Conservation (phyloP, 2,888 invertebrate species). For the Eupithecia vulgata region DNA sequence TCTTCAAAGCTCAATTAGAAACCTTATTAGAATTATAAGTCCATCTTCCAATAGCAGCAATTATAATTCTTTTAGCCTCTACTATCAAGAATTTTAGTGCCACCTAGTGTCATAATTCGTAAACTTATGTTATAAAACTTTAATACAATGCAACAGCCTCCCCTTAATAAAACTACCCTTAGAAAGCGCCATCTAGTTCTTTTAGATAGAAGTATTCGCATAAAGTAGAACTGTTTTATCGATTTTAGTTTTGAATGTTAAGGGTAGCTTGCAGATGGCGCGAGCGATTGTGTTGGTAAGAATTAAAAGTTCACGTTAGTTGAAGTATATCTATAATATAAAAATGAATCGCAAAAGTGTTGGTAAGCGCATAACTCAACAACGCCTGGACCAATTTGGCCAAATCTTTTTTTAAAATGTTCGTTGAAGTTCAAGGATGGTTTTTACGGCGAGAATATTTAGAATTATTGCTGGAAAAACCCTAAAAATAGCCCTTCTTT, state of each 20-base stretch:
- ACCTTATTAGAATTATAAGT: background rate
- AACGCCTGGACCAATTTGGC: too few relatives aligned
- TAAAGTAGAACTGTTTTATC: constrained; percentile 37
- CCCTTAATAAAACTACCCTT: constrained; percentile 42
- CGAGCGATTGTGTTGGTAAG: constrained; percentile 31
- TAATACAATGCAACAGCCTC: constrained; percentile 30
- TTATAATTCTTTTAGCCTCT: background rate
- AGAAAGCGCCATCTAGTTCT: constrained; percentile 62
- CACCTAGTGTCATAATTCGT: constrained; percentile 14
- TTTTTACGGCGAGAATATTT: too few relatives aligned
- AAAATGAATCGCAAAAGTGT: too few relatives aligned
- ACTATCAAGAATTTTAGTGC: background rate
- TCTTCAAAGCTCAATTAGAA: background rate
- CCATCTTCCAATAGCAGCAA: background rate
- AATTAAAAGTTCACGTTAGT: background rate
- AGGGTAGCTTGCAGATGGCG: constrained; percentile 68
- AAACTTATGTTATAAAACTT: constrained; percentile 5
- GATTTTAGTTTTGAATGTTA: constrained; percentile 56
- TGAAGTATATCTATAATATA: too few relatives aligned
- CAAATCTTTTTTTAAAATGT: too few relatives aligned
- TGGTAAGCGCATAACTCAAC: too few relatives aligned
- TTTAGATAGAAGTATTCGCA: background rate
- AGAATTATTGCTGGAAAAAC: too few relatives aligned
- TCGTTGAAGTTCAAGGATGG: too few relatives aligned
- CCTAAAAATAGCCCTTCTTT: too few relatives aligned